Percentiles rank a stretch among this genome's conserved stretches.
Evolutionary conservation across 2,797 vertebrate genomes (phyloP).

Genomic region (Pseudopleuronectes americanus): DNA sequence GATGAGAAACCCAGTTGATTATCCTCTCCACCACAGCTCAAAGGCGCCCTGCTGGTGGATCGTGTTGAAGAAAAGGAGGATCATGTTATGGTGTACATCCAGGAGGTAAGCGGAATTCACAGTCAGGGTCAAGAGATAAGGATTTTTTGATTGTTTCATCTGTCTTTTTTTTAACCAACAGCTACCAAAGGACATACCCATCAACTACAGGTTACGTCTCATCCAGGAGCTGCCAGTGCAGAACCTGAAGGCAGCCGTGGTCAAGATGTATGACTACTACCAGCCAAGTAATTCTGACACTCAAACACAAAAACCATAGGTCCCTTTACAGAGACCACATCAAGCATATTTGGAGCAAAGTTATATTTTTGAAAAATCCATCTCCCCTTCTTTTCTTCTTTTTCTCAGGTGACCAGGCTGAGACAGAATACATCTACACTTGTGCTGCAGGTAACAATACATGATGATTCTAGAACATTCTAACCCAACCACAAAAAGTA

Average conservation of each 20-base stretch:
- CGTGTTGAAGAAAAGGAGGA: conserved; percentile 66
- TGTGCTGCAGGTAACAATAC: conserved; percentile 32
- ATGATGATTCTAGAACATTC: not conserved
- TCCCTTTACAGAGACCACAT: not conserved
- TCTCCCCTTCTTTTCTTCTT: not conserved
- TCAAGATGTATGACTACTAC: conserved; percentile 83
- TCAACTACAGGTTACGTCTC: conserved; percentile 51
- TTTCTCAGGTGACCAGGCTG: conserved; percentile 64
- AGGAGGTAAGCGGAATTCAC: conserved; percentile 53
- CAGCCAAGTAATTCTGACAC: conserved; percentile 69
- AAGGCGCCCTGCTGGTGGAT: conserved; percentile 32
- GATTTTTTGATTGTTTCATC: not conserved
- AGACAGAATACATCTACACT: conserved; percentile 60
- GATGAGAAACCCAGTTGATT: not conserved
- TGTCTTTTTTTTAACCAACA: conserved; percentile 43
- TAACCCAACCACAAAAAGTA: not conserved
- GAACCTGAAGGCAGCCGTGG: conserved; percentile 77
- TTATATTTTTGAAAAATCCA: not conserved
- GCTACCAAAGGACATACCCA: conserved; percentile 30
- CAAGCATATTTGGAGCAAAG: too few species aligned
- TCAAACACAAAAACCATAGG: not conserved
- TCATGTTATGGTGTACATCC: conserved; percentile 66
- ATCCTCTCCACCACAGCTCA: conserved; percentile 47
- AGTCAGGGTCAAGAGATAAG: not conserved
- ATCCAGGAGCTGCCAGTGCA: conserved; percentile 64